A percentile compares a stretch with the other conserved stretches of the same genome.
Evolutionary conservation across 2,888 invertebrate genomes (phyloP).

Genomic region (Ormyrus nitidulus): DNA sequence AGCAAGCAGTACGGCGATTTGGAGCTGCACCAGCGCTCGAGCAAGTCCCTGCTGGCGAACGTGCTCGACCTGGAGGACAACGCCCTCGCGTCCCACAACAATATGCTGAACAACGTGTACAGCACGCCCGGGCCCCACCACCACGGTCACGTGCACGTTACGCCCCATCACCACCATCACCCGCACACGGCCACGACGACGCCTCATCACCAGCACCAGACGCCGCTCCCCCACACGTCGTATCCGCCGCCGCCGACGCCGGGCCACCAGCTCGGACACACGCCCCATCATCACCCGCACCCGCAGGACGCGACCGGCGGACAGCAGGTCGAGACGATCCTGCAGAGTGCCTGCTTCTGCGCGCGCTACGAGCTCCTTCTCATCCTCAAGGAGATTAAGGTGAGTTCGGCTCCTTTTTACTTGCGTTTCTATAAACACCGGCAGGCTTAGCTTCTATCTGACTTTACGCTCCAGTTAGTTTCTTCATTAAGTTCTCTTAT

Average conservation of each 20-base stretch:
- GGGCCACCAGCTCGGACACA: conserved; percentile 71
- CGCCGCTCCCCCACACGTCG: conserved; percentile 68
- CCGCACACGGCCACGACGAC: conserved; percentile 65
- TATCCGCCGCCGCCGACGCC: conserved; percentile 67
- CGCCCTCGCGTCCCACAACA: conserved; percentile 74
- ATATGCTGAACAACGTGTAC: conserved; percentile 73
- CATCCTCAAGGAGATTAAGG: conserved; percentile 92
- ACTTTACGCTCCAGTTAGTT: no score
- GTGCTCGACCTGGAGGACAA: conserved; percentile 98
- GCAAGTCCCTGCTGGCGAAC: conserved; percentile 96
- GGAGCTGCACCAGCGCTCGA: conserved; percentile 93
- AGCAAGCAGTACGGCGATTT: conserved; percentile 86
- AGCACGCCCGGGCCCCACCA: conserved; percentile 74
- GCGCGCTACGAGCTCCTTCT: conserved; percentile 95
- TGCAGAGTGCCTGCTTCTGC: conserved; percentile 91
- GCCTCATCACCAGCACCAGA: conserved; percentile 73
- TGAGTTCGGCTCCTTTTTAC: conserved; percentile 54
- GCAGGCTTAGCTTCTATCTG: no score
- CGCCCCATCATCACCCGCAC: conserved; percentile 74
- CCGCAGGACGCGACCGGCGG: conserved; percentile 81
- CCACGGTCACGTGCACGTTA: conserved; percentile 70
- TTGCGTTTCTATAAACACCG: background rate
- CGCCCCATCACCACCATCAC: conserved; percentile 73
- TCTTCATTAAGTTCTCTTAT: no score
- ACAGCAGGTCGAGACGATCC: conserved; percentile 84